Conservation (phyloP, 1,140 invertebrate species). For the Drosophila prosaltans region DNA sequence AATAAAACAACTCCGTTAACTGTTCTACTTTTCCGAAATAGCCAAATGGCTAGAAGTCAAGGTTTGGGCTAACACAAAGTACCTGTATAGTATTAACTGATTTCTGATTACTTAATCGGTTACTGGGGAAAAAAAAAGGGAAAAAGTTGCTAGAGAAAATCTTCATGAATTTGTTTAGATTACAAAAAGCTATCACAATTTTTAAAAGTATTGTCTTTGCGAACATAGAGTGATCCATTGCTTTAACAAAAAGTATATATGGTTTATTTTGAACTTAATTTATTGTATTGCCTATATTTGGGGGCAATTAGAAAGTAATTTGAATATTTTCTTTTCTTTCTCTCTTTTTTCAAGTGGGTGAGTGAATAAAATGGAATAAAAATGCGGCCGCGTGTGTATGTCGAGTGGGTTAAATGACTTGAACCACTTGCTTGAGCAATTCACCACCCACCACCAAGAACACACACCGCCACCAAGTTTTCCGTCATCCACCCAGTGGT, state of each 20-base stretch:
- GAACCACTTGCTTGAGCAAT: constrained; percentile 71
- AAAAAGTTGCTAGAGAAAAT: too few relatives aligned
- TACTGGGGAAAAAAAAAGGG: too few relatives aligned
- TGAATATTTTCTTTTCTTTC: constrained; percentile 16
- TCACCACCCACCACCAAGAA: constrained; percentile 2
- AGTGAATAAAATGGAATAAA: neutral
- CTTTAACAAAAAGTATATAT: too few relatives aligned
- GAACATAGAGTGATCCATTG: too few relatives aligned
- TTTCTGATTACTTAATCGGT: too few relatives aligned
- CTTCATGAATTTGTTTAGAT: too few relatives aligned
- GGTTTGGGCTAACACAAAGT: too few relatives aligned
- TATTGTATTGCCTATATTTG: constrained; percentile 64
- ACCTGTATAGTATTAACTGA: too few relatives aligned
- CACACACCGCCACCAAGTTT: constrained; percentile 15
- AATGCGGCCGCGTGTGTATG: constrained; percentile 47
- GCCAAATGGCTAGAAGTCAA: too few relatives aligned
- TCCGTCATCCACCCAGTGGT: neutral
- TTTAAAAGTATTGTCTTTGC: too few relatives aligned
- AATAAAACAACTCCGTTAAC: neutral
- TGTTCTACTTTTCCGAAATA: neutral
- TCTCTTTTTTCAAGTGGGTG: neutral
- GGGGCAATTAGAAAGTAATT: constrained; percentile 81
- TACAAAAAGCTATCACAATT: too few relatives aligned
- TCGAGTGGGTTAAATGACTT: constrained; percentile 79
- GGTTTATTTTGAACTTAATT: too few relatives aligned